Conservation (phyloP, 1,140 invertebrate species). For the Matsumurasca onukii region DNA sequence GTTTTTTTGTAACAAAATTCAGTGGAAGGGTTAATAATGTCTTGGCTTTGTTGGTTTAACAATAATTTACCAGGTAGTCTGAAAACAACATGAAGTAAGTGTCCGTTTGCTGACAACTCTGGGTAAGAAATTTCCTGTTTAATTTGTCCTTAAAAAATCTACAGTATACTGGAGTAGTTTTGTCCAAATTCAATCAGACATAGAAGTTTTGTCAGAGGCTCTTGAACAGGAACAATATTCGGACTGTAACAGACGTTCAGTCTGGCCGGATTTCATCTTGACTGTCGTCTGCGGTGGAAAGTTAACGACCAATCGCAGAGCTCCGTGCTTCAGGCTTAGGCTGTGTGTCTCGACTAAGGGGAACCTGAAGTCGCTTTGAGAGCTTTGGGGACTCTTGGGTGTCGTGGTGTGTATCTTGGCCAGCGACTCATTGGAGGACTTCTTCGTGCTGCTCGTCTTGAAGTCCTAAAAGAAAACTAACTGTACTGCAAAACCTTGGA, state of each 20-base stretch:
- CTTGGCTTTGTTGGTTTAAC: too few relatives aligned
- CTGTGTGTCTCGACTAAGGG: slow-evolving; percentile 37
- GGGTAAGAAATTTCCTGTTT: too few relatives aligned
- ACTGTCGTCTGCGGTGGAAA: slow-evolving; percentile 46
- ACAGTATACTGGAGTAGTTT: too few relatives aligned
- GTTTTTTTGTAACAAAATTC: too few relatives aligned
- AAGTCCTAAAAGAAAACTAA: too few relatives aligned
- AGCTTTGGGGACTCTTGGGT: slow-evolving; percentile 7
- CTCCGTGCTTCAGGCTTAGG: slow-evolving; percentile 44
- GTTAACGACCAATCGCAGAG: slow-evolving; percentile 46
- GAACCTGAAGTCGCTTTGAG: slow-evolving; percentile 7
- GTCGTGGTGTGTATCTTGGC: slow-evolving; percentile 6
- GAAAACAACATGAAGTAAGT: too few relatives aligned
- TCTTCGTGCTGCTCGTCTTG: slow-evolving; percentile 2
- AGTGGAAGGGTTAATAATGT: too few relatives aligned
- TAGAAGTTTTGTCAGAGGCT: background rate
- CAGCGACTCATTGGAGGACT: slow-evolving; percentile 12
- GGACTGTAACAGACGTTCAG: slow-evolving; percentile 32
- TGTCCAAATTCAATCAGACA: too few relatives aligned
- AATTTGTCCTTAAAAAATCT: too few relatives aligned
- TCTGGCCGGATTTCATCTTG: slow-evolving; percentile 41
- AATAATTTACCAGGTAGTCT: too few relatives aligned
- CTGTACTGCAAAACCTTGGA: too few relatives aligned
- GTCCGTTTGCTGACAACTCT: too few relatives aligned
- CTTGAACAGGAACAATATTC: slow-evolving; percentile 29